Evolutionary conservation across 2,888 invertebrate genomes (phyloP), one percentile per base, ranked within the genome.

Genomic region (Achlya flavicornis): DNA sequence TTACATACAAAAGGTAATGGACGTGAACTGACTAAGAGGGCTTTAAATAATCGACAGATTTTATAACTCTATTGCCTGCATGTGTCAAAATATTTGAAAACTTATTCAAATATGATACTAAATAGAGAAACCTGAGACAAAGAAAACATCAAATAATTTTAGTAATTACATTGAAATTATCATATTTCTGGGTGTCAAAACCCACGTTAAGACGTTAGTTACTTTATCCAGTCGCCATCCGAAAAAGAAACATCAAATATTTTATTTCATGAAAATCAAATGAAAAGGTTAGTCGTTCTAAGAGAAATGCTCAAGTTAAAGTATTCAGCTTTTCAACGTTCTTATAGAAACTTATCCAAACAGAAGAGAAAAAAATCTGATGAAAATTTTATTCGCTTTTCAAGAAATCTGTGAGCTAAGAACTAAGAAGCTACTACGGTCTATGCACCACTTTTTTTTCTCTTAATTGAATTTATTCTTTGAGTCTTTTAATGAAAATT

Each of bases 1-100:
- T 77, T 78, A 75, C 71, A 67, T 64, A 76, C 70, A 74, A 75
- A 53, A 68, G 59, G 58, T 48, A 26, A n/a, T 53, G 14, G 38
- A 60, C 62, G 67, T 60, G 63, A 57, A 14, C 33, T 33, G 62
- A 57, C 57, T 60, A 16, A 32, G 62, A 61, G 62, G 43, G 38
- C 35, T 57, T 60, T 53, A 35, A 33, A 57, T 60, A 57, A 57
- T 61, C 61, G 58, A 43, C 57, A 60, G 41, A 26, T 60, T 60
- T 43, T 53, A 53, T 3, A 53, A 10, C 19, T 19, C 10, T 10
- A 53, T 53, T 14, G 19, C 14, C 48, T 19, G 19, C 4, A 19
- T 53, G 14, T 14, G 14, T 43, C 43, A 14, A 43, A 43, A 43
- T 43, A 43, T 43, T 43, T 26, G 26, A 26, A 26, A 26, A 26